Conservation (phyloP, 2,888 invertebrate species). For the Pseudolycoriella hygida region DNA sequence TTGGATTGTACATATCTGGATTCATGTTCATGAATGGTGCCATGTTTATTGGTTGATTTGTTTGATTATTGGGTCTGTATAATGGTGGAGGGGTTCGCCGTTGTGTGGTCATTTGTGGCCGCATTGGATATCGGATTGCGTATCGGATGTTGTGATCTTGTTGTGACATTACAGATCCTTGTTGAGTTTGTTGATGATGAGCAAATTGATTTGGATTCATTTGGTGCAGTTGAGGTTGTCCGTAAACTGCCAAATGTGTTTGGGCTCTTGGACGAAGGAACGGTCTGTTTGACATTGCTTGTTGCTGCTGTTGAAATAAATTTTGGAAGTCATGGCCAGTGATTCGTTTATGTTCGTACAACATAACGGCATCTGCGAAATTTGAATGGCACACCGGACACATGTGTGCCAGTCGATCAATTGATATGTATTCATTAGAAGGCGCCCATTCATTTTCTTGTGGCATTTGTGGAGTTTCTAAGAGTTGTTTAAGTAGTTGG, state of each 20-base stretch:
- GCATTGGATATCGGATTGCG: background rate
- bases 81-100: slow-evolving; percentile 8
- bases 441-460: slow-evolving; percentile 14
- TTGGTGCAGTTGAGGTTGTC: slow-evolving; percentile 24
- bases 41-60: slow-evolving; percentile 8
- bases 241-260: slow-evolving; percentile 15
- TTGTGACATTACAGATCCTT: background rate
- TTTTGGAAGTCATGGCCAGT: slow-evolving; percentile 14
- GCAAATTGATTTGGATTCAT: slow-evolving; percentile 28
- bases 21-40: slow-evolving; percentile 10
- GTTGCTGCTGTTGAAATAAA: background rate
- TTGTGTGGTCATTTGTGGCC: background rate
- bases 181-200: slow-evolving; percentile 23
- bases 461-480: slow-evolving; percentile 12
- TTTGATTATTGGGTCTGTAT: slow-evolving; percentile 8
- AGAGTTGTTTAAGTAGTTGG: slow-evolving; percentile 13
- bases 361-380: slow-evolving; percentile 15
- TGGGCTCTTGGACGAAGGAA: slow-evolving; percentile 6
- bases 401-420: slow-evolving; percentile 30
- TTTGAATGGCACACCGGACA: slow-evolving; percentile 29
- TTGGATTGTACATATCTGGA: slow-evolving; percentile 10
- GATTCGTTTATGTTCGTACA: slow-evolving; percentile 18
- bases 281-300: too few species aligned
- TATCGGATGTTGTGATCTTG: background rate
- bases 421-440: slow-evolving; percentile 41